Evolutionary conservation across 2,113 vertebrate species (phyloP), one percentile per base, ranked within the genome.

Genomic region (Artemisiospiza belli): DNA sequence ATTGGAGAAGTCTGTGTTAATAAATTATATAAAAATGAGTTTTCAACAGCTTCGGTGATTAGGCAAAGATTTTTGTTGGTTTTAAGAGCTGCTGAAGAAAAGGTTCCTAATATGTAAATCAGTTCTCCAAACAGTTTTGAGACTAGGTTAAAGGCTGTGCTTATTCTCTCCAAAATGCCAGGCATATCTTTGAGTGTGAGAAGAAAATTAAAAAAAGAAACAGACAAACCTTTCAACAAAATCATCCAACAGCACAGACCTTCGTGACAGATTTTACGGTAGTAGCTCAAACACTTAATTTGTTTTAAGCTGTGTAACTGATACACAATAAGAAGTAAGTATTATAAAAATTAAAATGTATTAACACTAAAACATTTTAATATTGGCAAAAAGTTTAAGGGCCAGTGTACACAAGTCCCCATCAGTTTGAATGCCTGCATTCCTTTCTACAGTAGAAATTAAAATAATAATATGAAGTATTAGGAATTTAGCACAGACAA

Each of bases 131-230:
- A 87, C 44, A 44, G 30, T 66, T 91, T 70, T 91, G 70, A 44
- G 75, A 88, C 49, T 88, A n/a, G 78, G 92, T 79, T 95, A 96
- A 92, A 94, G 87, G 82, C 92, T 93, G n/a, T 73, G 49, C 49
- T 93, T 58, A 79, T 64, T 90, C 87, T 75, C 78, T 94, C 58
- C 67, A 44, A 90, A 90, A 96, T 96, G 72, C 94, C 96, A 92
- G 63, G 43, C 96, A 88, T 95, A 96, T 74, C 85, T 96, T 28
- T 18, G 46, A 88, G 49, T 54, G 88, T 73, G 95, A 96, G 85
- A 89, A 83, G 90, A 90, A 96, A 94, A 94, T 88, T 85, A 79
- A 94, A 95, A 95, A 95, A 96, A 87, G 96, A 91, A 96, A 83
- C 85, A 91, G 84, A 75, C 84, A 85, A 88, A 91, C 67, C 58